Percentiles rank a stretch among this genome's conserved stretches.
Evolutionary conservation across 2,113 vertebrate genomes (phyloP).

Genomic region (Carettochelys insculpta): DNA sequence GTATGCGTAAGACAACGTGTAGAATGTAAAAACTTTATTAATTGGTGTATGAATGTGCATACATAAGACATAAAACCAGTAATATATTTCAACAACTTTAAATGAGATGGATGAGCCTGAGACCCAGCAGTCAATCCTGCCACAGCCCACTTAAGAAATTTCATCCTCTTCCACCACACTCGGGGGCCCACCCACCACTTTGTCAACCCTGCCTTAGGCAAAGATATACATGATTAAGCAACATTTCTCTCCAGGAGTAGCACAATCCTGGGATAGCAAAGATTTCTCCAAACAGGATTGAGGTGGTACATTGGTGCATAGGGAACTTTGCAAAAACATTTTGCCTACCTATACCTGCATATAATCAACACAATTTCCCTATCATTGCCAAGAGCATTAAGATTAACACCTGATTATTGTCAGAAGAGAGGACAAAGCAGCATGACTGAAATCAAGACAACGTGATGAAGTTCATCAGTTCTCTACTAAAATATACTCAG

Average conservation of each 20-base stretch:
- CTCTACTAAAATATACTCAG: slow-evolving; percentile 26
- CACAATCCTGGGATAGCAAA: neutral
- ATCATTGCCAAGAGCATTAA: slow-evolving; percentile 42
- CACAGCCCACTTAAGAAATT: too few species aligned
- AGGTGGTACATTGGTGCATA: neutral
- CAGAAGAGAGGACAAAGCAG: slow-evolving; percentile 17
- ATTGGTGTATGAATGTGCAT: too few species aligned
- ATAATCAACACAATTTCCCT: neutral
- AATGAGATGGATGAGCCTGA: too few species aligned
- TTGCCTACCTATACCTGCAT: slow-evolving; percentile 10
- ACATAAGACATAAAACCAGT: too few species aligned
- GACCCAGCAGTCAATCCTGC: too few species aligned
- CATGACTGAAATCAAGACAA: slow-evolving; percentile 9
- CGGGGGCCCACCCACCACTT: too few species aligned
- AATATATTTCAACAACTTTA: too few species aligned
- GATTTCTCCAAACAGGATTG: neutral
- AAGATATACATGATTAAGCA: neutral
- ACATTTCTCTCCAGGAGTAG: neutral
- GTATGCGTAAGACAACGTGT: too few species aligned
- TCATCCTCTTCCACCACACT: too few species aligned
- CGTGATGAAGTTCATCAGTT: neutral
- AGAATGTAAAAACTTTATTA: too few species aligned
- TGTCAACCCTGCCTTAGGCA: too few species aligned
- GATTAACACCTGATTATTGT: slow-evolving; percentile 33
- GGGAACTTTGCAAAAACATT: neutral